These are phyloP conservation scores for Brachyptera risi DNA, from an alignment of 2,888 invertebrate genomes.

Conservation along the genomic window DNA sequence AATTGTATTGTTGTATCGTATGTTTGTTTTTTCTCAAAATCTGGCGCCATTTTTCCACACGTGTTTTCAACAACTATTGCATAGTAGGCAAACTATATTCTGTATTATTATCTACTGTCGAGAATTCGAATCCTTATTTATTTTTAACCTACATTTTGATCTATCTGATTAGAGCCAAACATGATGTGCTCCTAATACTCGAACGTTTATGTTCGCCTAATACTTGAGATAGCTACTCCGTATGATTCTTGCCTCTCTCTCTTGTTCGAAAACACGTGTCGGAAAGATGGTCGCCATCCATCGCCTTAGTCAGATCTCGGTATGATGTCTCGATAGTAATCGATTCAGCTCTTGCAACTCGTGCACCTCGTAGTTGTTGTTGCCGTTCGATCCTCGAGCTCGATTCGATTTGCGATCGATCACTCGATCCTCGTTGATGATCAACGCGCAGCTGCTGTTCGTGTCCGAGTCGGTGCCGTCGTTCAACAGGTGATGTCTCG, in stretches of 20 bases:
- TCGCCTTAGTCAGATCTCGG: constrained; percentile 40
- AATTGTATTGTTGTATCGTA: too few relatives aligned
- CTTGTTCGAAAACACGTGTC: constrained; percentile 7
- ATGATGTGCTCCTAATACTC: not conserved
- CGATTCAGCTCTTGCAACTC: constrained; percentile 50
- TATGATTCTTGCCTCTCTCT: constrained; percentile 1
- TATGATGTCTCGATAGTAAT: constrained; percentile 36
- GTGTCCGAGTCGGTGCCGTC: constrained; percentile 56
- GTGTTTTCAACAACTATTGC: too few relatives aligned
- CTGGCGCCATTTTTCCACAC: too few relatives aligned
- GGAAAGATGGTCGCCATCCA: constrained; percentile 19
- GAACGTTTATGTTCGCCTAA: not conserved
- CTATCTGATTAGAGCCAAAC: too few relatives aligned
- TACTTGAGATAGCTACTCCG: constrained; percentile 8
- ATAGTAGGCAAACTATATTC: too few relatives aligned
- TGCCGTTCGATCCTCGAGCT: constrained; percentile 45
- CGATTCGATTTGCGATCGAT: constrained; percentile 36
- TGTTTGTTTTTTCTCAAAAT: too few relatives aligned
- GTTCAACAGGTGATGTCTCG: constrained; percentile 44
- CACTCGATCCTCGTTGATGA: constrained; percentile 39
- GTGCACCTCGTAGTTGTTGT: constrained; percentile 75
- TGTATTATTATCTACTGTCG: too few relatives aligned
- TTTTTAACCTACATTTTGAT: too few relatives aligned
- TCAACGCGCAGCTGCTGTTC: constrained; percentile 54
- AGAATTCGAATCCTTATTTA: too few relatives aligned